phyloP scores from a whole-genome alignment of 2,797 vertebrate species.

The Halcyon smyrnensis region DNA sequence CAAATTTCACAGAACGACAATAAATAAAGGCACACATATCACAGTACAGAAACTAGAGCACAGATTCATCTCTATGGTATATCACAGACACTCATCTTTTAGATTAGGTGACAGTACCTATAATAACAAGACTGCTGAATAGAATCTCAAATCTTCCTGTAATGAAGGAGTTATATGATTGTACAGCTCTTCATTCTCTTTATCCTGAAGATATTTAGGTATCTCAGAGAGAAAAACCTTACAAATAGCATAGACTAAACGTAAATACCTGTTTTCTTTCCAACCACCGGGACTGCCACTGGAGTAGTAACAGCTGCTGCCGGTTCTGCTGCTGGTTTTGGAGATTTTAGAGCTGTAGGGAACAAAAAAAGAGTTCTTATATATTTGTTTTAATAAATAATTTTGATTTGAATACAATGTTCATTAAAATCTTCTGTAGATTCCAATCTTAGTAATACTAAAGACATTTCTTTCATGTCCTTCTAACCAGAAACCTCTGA shows the following conservation, averaged over 20 bases:
- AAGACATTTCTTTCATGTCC: not conserved
- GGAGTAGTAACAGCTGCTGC: conserved; percentile 77
- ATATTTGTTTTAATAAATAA: not conserved
- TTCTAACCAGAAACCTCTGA: not conserved
- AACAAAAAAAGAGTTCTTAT: not conserved
- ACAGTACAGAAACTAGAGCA: not conserved
- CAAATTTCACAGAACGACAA: not conserved
- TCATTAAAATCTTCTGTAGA: not conserved
- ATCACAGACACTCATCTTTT: not conserved
- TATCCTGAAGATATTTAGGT: not conserved
- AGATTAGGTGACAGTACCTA: not conserved
- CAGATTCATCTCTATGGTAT: not conserved
- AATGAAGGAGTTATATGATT: not conserved
- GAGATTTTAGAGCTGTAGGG: conserved; percentile 75
- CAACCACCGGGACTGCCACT: conserved; percentile 87
- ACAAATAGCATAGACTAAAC: not conserved
- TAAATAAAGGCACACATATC: not conserved
- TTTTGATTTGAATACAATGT: not conserved
- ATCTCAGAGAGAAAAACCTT: not conserved
- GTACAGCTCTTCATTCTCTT: not conserved
- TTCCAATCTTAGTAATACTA: not conserved
- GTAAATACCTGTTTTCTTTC: conserved; percentile 92
- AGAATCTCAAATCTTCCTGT: not conserved
- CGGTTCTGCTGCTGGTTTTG: conserved; percentile 70
- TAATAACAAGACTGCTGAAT: not conserved